phyloP scores from a whole-genome alignment of 2,797 vertebrate species.

The Pangasius larnaudii region DNA sequence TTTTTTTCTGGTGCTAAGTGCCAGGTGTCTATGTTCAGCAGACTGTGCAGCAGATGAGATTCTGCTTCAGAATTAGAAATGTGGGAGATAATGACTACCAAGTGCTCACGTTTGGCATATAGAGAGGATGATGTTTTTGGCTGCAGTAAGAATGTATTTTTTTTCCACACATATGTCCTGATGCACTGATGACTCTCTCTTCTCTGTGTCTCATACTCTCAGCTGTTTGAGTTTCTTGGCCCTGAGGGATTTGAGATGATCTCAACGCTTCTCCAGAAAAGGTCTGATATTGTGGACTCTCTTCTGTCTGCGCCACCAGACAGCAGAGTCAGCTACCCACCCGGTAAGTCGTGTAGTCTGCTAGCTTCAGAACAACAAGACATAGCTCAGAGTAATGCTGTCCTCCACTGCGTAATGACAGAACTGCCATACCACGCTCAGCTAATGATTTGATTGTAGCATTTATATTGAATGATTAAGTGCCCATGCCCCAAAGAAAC shows the following conservation, averaged over 20 bases:
- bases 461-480: not conserved
- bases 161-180: conserved; percentile 3
- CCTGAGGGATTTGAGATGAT: conserved; percentile 94
- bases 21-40: conserved; percentile 71
- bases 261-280: conserved; percentile 88
- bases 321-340: conserved; percentile 72
- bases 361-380: not conserved
- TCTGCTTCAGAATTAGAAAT: conserved; percentile 59
- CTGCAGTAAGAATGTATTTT: not conserved
- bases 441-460: not conserved
- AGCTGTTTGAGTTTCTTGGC: conserved; percentile 94
- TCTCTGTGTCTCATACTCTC: conserved; percentile 42
- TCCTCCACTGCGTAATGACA: not conserved
- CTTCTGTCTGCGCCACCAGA: conserved; percentile 79
- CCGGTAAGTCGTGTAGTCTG: conserved; percentile 77
- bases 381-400: not conserved
- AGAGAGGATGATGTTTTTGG: conserved; percentile 34
- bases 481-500: not conserved
- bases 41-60: conserved; percentile 67
- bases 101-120: conserved; percentile 67
- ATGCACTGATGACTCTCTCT: conserved; percentile 19
- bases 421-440: not conserved
- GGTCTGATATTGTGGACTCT: conserved; percentile 83
- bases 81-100: conserved; percentile 69
- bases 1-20: conserved; percentile 62